phyloP scores from a whole-genome alignment of 2,797 vertebrate genomes.

The Alcedo quadribrachys region DNA sequence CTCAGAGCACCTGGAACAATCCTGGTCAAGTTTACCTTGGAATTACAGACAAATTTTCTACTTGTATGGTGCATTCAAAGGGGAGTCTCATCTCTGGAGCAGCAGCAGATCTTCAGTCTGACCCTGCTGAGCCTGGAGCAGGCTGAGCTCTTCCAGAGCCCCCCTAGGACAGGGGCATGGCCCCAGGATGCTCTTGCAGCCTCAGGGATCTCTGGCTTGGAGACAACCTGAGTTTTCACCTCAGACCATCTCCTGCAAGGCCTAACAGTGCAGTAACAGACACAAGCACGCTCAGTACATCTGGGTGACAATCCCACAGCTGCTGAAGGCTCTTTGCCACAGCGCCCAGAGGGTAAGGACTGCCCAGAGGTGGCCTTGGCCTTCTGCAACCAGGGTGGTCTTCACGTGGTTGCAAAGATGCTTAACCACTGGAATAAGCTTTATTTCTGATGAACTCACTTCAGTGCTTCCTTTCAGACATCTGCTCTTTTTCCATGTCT shows the following conservation, averaged over 20 bases:
- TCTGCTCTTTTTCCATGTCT: neutral
- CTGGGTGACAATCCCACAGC: neutral
- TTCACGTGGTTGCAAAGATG: neutral
- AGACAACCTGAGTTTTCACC: neutral
- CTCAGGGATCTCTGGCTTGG: neutral
- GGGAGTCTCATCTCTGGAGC: neutral
- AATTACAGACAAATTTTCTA: neutral
- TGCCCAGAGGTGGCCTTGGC: neutral
- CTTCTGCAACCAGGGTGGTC: neutral
- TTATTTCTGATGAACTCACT: neutral
- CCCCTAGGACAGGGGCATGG: no score
- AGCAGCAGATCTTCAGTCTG: neutral
- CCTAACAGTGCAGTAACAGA: neutral
- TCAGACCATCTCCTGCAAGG: neutral
- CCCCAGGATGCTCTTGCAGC: neutral
- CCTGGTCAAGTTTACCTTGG: neutral
- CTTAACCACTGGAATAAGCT: neutral
- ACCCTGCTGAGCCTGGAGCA: neutral
- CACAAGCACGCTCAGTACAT: neutral
- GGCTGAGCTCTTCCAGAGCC: neutral
- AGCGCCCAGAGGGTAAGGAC: neutral
- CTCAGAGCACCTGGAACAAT: fast-evolving
- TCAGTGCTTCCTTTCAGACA: neutral
- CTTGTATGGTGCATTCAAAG: neutral
- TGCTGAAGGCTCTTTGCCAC: neutral